phyloP scores from a whole-genome alignment of 2,797 vertebrate genomes.

The Microcaecilia unicolor region DNA sequence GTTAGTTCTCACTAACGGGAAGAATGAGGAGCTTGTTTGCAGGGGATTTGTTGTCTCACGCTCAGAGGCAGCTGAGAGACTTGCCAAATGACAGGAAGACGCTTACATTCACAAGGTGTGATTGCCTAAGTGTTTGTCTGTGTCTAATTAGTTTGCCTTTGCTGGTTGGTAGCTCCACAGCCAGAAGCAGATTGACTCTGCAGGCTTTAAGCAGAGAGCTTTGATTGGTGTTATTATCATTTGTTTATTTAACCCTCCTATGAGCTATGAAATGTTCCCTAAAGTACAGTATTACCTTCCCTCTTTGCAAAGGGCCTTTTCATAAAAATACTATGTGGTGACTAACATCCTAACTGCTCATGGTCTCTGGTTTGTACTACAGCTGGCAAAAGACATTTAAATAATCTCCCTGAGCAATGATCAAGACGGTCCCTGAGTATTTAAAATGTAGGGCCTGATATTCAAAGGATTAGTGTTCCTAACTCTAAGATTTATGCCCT shows the following conservation, averaged over 20 bases:
- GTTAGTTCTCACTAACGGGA: constrained; percentile 72
- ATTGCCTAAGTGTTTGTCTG: constrained; percentile 85
- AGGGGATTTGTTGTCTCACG: constrained; percentile 83
- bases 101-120: constrained; percentile 78
- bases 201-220: constrained; percentile 66
- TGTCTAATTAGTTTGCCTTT: constrained; percentile 90
- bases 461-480: no score
- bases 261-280: constrained; percentile 43
- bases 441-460: no score
- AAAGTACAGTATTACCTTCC: constrained; percentile 30
- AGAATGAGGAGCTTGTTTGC: constrained; percentile 76
- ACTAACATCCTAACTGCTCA: no score
- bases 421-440: no score
- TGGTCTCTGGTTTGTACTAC: no score
- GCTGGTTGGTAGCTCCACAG: constrained; percentile 76
- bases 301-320: constrained; percentile 24
- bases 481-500: no score
- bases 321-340: no score
- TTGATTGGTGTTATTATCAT: constrained; percentile 78
- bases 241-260: constrained; percentile 75
- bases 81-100: constrained; percentile 85
- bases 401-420: no score
- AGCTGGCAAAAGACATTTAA: no score
- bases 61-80: constrained; percentile 79
- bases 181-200: constrained; percentile 84